These are phyloP conservation scores for Baccha elongata DNA, from an alignment of 2,888 invertebrate genomes.

Conservation along the genomic window DNA sequence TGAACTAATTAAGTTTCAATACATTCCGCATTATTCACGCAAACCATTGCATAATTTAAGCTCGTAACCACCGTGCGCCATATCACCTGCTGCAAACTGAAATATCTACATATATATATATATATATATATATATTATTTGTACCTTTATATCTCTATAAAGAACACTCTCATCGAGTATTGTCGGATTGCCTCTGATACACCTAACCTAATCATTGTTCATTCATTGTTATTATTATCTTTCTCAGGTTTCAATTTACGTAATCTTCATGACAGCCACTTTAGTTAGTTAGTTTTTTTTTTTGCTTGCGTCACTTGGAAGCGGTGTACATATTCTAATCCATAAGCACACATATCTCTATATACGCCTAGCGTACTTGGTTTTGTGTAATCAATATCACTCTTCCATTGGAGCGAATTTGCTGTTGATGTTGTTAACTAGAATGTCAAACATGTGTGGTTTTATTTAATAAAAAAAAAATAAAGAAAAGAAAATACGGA, in stretches of 20 bases:
- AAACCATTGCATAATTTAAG: constrained; percentile 47
- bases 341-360: constrained; percentile 5
- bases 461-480: neutral
- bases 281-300: constrained; percentile 1
- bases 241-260: constrained; percentile 63
- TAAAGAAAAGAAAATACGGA: constrained; percentile 20
- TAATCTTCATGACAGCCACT: constrained; percentile 42
- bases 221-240: constrained; percentile 48
- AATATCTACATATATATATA: neutral
- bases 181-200: neutral
- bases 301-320: constrained; percentile 38
- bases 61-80: constrained; percentile 56
- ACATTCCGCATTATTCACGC: constrained; percentile 54
- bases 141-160: neutral
- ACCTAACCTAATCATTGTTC: constrained; percentile 52
- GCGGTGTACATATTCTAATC: constrained; percentile 23
- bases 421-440: constrained; percentile 28
- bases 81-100: constrained; percentile 44
- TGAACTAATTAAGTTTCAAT: constrained; percentile 70
- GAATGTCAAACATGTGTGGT: constrained; percentile 56
- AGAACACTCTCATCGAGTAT: constrained; percentile 27
- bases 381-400: constrained; percentile 36
- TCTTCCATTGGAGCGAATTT: constrained; percentile 17
- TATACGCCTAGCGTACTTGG: constrained; percentile 1
- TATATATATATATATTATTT: neutral